phyloP scores from a whole-genome alignment of 2,888 invertebrate genomes.

The Tetragonula carbonaria region DNA sequence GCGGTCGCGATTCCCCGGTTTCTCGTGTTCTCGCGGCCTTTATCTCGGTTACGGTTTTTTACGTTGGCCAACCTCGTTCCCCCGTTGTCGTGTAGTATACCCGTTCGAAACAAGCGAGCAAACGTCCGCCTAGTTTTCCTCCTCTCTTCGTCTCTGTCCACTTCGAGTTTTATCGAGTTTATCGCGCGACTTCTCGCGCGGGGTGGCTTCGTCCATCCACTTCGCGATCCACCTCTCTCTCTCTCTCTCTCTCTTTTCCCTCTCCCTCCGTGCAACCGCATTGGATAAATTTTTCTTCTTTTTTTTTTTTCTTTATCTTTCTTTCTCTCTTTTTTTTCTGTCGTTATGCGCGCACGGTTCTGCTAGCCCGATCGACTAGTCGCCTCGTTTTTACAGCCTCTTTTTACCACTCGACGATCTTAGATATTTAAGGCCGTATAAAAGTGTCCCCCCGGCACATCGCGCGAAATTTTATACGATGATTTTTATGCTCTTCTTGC shows the following conservation, averaged over 20 bases:
- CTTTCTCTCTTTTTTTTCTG: slow-evolving; percentile 23
- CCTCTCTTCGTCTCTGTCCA: neutral
- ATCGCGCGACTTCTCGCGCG: slow-evolving; percentile 52
- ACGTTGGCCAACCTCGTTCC: slow-evolving; percentile 29
- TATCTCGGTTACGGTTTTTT: slow-evolving; percentile 63
- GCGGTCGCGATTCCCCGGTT: slow-evolving; percentile 33
- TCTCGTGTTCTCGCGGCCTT: slow-evolving; percentile 43
- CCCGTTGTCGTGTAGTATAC: neutral
- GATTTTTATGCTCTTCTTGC: neutral
- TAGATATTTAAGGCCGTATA: slow-evolving; percentile 59
- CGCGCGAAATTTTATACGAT: slow-evolving; percentile 12
- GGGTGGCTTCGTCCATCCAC: slow-evolving; percentile 28
- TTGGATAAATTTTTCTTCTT: slow-evolving; percentile 37
- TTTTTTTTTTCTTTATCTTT: neutral
- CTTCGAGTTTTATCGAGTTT: slow-evolving; percentile 47
- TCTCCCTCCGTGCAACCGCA: slow-evolving; percentile 26
- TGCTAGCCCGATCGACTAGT: slow-evolving; percentile 58
- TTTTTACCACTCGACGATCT: slow-evolving; percentile 44
- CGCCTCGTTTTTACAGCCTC: slow-evolving; percentile 59
- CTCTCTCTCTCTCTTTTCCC: neutral
- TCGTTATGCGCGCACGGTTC: slow-evolving; percentile 37
- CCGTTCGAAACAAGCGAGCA: neutral
- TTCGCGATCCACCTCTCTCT: neutral
- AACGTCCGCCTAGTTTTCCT: neutral
- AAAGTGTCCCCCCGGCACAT: slow-evolving; percentile 28